Conservation (phyloP, 2,113 vertebrate genomes). For the Nettapus auritus region DNA sequence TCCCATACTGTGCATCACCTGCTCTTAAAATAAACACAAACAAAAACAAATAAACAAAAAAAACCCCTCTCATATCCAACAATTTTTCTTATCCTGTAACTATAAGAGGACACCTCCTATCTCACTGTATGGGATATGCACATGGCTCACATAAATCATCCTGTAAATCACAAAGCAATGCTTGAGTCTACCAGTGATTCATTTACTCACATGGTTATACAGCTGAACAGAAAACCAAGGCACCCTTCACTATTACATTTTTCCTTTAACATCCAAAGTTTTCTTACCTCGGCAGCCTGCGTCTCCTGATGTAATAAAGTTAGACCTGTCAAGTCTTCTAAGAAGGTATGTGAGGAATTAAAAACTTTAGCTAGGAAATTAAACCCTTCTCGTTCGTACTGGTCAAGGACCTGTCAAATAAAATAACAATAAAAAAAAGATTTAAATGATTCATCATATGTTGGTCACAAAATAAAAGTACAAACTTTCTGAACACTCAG, state of each 20-base stretch:
- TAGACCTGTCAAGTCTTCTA: constrained; percentile 96
- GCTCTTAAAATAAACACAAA: background rate
- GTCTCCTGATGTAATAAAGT: constrained; percentile 97
- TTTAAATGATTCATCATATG: background rate
- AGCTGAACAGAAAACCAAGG: background rate
- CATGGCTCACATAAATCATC: background rate
- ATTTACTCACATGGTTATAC: background rate
- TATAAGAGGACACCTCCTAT: background rate
- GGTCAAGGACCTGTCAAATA: constrained; percentile 89
- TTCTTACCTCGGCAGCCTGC: constrained; percentile 94
- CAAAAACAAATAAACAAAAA: no score
- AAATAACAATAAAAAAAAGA: background rate
- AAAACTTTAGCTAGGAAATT: constrained; percentile 93
- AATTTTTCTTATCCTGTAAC: background rate
- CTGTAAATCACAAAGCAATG: background rate
- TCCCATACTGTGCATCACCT: background rate
- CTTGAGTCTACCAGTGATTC: background rate
- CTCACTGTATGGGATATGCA: background rate
- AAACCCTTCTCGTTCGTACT: constrained; percentile 93
- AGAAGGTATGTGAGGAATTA: constrained; percentile 98
- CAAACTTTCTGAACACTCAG: background rate
- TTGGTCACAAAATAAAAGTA: background rate
- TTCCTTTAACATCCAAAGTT: background rate
- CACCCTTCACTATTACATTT: background rate
- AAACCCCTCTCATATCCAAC: background rate